A percentile compares a stretch with the other conserved stretches of the same genome.
phyloP scores from a whole-genome alignment of 2,113 vertebrate species.

The Cryptomyrus ogoouensis region DNA sequence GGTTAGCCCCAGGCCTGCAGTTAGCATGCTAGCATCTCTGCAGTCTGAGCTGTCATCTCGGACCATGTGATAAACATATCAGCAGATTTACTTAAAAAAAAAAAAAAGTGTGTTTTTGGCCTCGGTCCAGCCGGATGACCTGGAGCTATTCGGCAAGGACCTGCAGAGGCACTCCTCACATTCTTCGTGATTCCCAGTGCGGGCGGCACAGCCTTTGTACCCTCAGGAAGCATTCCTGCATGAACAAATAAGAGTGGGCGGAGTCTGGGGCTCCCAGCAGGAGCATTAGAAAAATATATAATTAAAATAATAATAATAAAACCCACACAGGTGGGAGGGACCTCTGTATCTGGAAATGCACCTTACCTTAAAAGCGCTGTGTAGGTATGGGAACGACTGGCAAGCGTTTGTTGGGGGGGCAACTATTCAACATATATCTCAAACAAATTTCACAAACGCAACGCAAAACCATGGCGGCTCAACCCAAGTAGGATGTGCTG shows the following conservation, averaged over 20 bases:
- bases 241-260: background rate
- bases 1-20: background rate
- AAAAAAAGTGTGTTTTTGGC: background rate
- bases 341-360: background rate
- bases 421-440: background rate
- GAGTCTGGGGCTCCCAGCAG: background rate
- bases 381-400: background rate
- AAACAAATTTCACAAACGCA: background rate
- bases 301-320: background rate
- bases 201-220: background rate
- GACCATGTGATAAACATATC: background rate
- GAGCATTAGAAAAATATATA: background rate
- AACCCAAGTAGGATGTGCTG: background rate
- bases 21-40: background rate
- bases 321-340: background rate
- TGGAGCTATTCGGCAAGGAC: background rate
- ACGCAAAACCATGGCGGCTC: background rate
- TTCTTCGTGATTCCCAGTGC: background rate
- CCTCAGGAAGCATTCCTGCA: background rate
- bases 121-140: background rate
- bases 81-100: background rate
- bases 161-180: background rate
- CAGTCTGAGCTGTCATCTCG: background rate
- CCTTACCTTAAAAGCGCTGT: background rate
- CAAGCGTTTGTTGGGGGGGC: background rate